Base-by-base conservation (phyloP, 35 echinoderm and acorn worm species). In the Heliocidaris tuberculata region DNA sequence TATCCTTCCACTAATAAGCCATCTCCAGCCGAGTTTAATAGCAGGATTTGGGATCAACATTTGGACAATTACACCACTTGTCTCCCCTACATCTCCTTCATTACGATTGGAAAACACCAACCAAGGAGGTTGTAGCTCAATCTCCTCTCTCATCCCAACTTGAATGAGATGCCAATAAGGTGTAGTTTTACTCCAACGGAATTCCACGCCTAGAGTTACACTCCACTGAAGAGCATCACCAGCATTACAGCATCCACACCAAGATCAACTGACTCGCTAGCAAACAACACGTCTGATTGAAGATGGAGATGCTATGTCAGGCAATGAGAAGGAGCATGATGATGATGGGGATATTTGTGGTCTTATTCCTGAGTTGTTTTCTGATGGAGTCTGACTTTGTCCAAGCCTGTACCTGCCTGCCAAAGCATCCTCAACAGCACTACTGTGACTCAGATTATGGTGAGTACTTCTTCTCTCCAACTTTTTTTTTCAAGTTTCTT, bases 371-470 rank as follows among this genome's bases (percentile, higher is more conserved):
- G 15, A 13, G 31, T 6, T 92, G 95, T 93, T 42, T 96, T 88
- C 85, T 96, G 13, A 24, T 89, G 47, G 47, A 93, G 30, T 35
- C 50, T 32, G 50, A 97, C 93, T 32, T 96, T 50, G 95, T 92
- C 19, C 85, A 90, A 90, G 94, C 93, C 49, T 97, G 97, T 85
- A 95, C 93, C 12, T 97, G 97, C 48, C 85, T 95, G 49, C 97
- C 97, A 93, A 96, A 94, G 85, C 97, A 97, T 85, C 95, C 97
- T 9, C 97, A 97, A 86, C 95, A 96, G 59, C 97, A 97, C 48
- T 97, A 94, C 91, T 97, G 97, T 88, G 54, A 97, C 50, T 96
- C 95, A 88, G 95, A 97, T 94, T 97, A 93, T 95, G 97, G 97
- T 97, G 94, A 97, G 97, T 96, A 90, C 48, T 2, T 78, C 5